Evolutionary conservation across 2,888 invertebrate genomes (phyloP).

Genomic region (Leptodirus hochenwartii): DNA sequence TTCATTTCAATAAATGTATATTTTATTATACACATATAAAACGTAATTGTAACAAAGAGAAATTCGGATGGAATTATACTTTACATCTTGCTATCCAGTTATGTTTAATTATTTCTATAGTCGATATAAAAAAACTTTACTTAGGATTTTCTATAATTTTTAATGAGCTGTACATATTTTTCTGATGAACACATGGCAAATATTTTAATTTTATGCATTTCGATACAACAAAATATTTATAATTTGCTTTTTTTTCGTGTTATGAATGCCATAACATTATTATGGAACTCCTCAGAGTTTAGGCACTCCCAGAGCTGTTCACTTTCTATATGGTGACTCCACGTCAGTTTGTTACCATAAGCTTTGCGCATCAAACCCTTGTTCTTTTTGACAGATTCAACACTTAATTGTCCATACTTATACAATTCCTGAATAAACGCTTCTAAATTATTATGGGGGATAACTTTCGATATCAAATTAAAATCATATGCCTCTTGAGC

Average conservation of each 20-base stretch:
- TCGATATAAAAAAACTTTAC: too few species aligned
- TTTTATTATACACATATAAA: too few species aligned
- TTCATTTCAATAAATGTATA: too few species aligned
- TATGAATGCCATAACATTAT: slow-evolving; percentile 39
- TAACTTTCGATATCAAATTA: slow-evolving; percentile 65
- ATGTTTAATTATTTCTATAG: too few species aligned
- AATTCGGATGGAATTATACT: too few species aligned
- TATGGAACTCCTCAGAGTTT: slow-evolving; percentile 43
- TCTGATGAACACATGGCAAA: too few species aligned
- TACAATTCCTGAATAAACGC: slow-evolving; percentile 32
- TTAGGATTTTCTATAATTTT: too few species aligned
- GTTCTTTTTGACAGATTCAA: slow-evolving; percentile 38
- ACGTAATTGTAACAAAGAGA: too few species aligned
- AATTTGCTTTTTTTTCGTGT: slow-evolving; percentile 22
- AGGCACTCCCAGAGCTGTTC: slow-evolving; percentile 42
- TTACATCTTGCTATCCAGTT: too few species aligned
- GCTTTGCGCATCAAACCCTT: slow-evolving; percentile 50
- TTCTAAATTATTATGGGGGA: slow-evolving; percentile 42
- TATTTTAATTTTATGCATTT: too few species aligned
- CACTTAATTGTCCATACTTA: slow-evolving; percentile 36
- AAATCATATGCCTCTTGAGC: slow-evolving; percentile 60
- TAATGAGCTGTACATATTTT: too few species aligned
- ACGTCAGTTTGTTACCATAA: slow-evolving; percentile 39
- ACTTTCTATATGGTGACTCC: slow-evolving; percentile 50
- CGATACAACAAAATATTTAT: too few species aligned